phyloP scores from a whole-genome alignment of 2,888 invertebrate species.

The Erpobdella octoculata region DNA sequence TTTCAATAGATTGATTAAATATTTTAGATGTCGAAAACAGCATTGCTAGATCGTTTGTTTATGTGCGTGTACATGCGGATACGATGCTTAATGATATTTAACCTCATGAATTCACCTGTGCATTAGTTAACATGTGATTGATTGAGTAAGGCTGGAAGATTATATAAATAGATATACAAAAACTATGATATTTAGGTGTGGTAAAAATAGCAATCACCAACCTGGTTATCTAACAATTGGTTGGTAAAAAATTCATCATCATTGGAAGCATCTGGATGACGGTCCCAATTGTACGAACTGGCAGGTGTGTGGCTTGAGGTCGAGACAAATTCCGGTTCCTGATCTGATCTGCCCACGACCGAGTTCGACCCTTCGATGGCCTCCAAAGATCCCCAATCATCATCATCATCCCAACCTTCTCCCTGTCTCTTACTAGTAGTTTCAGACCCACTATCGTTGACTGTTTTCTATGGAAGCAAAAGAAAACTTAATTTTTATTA shows the following conservation, averaged over 20 bases:
- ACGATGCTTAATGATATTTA: too few relatives aligned
- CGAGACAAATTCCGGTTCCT: background rate
- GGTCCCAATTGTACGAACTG: conserved; percentile 45
- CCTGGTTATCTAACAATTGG: conserved; percentile 4
- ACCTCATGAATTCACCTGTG: too few relatives aligned
- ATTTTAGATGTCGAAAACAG: too few relatives aligned
- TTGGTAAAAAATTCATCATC: conserved; percentile 45
- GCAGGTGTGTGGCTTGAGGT: conserved; percentile 14
- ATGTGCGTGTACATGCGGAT: too few relatives aligned
- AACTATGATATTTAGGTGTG: too few relatives aligned
- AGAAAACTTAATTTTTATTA: background rate
- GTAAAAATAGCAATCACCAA: background rate
- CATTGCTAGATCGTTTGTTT: too few relatives aligned
- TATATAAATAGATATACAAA: too few relatives aligned
- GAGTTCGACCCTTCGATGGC: conserved; percentile 31
- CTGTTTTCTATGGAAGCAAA: background rate
- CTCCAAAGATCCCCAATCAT: conserved; percentile 57
- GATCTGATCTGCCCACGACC: background rate
- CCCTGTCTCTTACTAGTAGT: background rate
- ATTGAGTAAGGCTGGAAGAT: too few relatives aligned
- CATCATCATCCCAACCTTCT: conserved; percentile 66
- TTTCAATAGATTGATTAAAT: too few relatives aligned
- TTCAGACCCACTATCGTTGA: background rate
- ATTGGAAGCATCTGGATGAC: conserved; percentile 20
- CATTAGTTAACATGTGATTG: too few relatives aligned